Conservation (phyloP, 2,113 vertebrate genomes). For the Dolichotis patagonum region DNA sequence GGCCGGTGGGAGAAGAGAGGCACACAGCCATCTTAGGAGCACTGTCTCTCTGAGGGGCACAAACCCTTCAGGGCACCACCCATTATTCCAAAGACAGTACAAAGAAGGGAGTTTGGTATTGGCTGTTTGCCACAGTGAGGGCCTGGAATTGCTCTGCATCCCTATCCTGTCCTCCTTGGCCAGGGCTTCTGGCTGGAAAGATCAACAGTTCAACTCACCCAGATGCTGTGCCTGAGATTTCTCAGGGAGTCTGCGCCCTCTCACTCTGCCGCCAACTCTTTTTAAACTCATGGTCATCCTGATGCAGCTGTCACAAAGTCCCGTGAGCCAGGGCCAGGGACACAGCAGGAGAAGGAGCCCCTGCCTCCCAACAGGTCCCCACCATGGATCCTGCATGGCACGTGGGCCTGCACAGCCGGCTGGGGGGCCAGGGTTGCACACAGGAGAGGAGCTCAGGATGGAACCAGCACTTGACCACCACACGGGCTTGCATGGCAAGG, state of each 20-base stretch:
- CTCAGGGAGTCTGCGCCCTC: neutral
- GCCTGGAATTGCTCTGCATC: neutral
- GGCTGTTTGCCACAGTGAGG: neutral
- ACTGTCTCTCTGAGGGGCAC: too few species aligned
- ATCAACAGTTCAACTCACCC: neutral
- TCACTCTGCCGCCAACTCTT: too few species aligned
- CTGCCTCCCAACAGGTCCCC: neutral
- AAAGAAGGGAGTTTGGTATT: neutral
- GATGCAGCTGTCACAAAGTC: neutral
- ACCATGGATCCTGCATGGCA: neutral
- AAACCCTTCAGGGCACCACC: neutral
- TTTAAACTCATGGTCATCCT: rapidly evolving
- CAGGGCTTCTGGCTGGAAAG: neutral
- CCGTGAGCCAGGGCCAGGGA: neutral
- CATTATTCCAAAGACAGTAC: neutral
- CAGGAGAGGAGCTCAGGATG: neutral
- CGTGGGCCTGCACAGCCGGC: neutral
- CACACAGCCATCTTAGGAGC: too few species aligned
- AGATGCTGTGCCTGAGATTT: too few species aligned
- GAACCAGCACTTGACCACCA: neutral
- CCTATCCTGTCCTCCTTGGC: neutral
- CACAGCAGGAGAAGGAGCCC: too few species aligned
- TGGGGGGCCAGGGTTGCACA: neutral
- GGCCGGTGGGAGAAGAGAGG: neutral
- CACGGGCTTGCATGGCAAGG: neutral